Evolutionary conservation across 2,113 vertebrate genomes (phyloP).

Genomic region (Mohoua ochrocephala): DNA sequence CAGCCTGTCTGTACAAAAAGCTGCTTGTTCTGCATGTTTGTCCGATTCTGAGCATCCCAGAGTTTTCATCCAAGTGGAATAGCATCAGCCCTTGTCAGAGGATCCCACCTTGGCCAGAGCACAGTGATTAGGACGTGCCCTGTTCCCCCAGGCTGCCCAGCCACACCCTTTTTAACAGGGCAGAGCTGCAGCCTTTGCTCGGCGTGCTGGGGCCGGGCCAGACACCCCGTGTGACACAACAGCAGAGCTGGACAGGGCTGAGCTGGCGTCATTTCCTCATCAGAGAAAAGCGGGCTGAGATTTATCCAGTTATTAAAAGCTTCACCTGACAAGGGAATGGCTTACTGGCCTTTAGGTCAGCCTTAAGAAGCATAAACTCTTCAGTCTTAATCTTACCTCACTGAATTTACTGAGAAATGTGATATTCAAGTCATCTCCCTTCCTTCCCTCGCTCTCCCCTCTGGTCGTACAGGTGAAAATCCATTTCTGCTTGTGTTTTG

Average conservation of each 20-base stretch:
- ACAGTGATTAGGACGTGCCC: not conserved
- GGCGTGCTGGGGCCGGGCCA: not conserved
- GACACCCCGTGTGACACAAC: not conserved
- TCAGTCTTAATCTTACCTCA: not conserved
- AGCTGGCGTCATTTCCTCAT: not conserved
- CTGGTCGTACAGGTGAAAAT: not conserved
- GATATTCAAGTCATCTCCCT: not conserved
- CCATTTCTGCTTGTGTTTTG: not conserved
- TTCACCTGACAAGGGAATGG: not conserved
- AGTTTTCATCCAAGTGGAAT: not conserved
- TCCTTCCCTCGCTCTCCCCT: not conserved
- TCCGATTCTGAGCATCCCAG: not conserved
- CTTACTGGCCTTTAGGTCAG: not conserved
- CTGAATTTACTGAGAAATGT: not conserved
- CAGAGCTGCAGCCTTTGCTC: not conserved
- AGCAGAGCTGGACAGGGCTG: not conserved
- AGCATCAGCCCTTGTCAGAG: not conserved
- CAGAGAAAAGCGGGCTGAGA: not conserved
- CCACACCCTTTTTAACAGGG: not conserved
- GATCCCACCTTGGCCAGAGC: not conserved
- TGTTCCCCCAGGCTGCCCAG: not conserved
- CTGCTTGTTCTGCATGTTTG: not conserved
- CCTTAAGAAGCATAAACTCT: not conserved
- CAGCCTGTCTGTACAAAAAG: not conserved
- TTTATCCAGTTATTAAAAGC: constrained; percentile 3